Conservation (phyloP, 2,888 invertebrate species). For the Eupithecia subumbrata region DNA sequence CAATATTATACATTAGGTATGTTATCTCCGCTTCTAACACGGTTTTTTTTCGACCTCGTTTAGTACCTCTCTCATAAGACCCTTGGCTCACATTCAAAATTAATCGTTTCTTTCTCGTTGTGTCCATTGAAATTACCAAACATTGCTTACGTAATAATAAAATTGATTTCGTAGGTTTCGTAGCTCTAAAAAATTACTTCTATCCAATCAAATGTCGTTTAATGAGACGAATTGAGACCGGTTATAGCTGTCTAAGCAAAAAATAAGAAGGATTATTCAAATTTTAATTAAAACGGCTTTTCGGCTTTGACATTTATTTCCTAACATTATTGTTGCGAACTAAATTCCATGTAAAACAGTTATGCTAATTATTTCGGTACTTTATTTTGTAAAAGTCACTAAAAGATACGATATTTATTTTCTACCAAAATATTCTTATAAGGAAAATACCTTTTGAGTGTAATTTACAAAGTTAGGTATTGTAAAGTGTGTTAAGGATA, state of each 20-base stretch:
- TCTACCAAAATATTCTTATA: conserved; percentile 3
- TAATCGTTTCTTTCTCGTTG: neutral
- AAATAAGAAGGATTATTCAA: neutral
- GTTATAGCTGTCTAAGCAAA: neutral
- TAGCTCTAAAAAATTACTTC: neutral
- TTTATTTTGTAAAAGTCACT: neutral
- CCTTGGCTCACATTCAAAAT: no score
- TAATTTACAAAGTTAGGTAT: conserved; percentile 4
- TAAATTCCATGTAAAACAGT: neutral
- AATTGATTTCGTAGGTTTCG: neutral
- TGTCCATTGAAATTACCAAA: neutral
- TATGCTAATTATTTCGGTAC: neutral
- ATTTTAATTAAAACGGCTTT: neutral
- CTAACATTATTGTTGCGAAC: neutral
- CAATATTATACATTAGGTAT: no score
- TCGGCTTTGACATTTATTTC: neutral
- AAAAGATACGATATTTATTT: neutral
- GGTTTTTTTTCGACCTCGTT: no score
- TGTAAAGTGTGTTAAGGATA: conserved; percentile 35
- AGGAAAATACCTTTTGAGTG: conserved; percentile 8
- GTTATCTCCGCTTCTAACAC: no score
- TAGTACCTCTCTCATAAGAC: no score
- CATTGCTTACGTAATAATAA: neutral
- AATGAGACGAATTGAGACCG: neutral
- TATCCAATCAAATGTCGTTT: neutral